phyloP scores from a whole-genome alignment of 2,888 invertebrate species.

The Empis livida region DNA sequence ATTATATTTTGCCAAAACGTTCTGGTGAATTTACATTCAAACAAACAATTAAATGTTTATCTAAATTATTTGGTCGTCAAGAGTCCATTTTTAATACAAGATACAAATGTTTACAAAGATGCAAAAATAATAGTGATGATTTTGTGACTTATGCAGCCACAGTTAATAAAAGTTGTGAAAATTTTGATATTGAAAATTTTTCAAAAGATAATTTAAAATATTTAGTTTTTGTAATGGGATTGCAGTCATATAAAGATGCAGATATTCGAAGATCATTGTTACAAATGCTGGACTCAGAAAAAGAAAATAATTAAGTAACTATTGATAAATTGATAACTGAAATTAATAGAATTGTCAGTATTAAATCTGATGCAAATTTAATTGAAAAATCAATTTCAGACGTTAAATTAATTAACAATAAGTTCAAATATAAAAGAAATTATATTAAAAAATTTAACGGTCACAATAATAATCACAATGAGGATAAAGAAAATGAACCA shows the following conservation, averaged over 20 bases:
- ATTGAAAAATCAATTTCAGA: slow-evolving; percentile 4
- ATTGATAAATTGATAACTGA: slow-evolving; percentile 8
- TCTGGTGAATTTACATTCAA: slow-evolving; percentile 7
- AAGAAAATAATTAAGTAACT: slow-evolving; percentile 1
- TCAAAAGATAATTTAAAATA: slow-evolving; percentile 5
- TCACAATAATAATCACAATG: not conserved
- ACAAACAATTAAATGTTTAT: not conserved
- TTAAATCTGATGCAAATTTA: slow-evolving; percentile 4
- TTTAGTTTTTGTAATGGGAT: slow-evolving; percentile 4
- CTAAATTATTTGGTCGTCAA: not conserved
- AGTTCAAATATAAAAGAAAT: not conserved
- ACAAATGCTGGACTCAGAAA: not conserved
- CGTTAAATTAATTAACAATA: not conserved
- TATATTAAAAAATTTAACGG: too few relatives aligned
- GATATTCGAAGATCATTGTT: slow-evolving; percentile 1
- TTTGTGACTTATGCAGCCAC: slow-evolving; percentile 1
- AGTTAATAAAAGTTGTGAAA: slow-evolving; percentile 4
- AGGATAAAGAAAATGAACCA: not conserved
- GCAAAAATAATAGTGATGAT: slow-evolving; percentile 4
- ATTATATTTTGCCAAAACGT: slow-evolving; percentile 14
- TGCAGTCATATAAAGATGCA: slow-evolving; percentile 1
- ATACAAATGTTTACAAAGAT: slow-evolving; percentile 3
- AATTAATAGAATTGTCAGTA: slow-evolving; percentile 2
- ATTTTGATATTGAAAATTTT: slow-evolving; percentile 6
- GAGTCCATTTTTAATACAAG: slow-evolving; percentile 1